Evolutionary conservation across 1,140 invertebrate species (phyloP).

Genomic region (Ganaspis sp.): DNA sequence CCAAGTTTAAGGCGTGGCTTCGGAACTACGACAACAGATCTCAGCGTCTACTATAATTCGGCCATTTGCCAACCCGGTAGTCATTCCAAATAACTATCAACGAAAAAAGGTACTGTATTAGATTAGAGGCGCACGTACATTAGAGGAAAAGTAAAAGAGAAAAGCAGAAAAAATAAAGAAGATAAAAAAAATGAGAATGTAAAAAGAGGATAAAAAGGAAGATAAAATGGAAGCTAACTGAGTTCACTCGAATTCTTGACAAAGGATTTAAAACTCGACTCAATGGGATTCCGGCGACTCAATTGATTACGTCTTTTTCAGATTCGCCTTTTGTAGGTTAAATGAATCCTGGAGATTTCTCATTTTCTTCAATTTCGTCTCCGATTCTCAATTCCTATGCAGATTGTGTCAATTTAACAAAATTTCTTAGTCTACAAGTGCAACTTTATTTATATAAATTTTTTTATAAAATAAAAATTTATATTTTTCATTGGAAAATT

Average conservation of each 20-base stretch:
- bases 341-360: neutral
- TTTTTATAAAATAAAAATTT: too few relatives aligned
- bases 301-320: constrained; percentile 29
- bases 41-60: neutral
- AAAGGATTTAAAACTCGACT: constrained; percentile 23
- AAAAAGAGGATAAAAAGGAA: neutral
- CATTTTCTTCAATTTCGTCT: neutral
- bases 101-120: neutral
- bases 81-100: neutral
- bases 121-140: neutral
- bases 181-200: neutral
- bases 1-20: constrained; percentile 34
- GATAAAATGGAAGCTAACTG: neutral
- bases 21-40: neutral
- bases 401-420: neutral
- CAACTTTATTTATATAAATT: too few relatives aligned
- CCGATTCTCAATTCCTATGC: constrained; percentile 5
- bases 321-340: constrained; percentile 6
- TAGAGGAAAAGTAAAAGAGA: neutral
- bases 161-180: neutral
- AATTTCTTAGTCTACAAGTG: neutral
- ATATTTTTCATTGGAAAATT: too few relatives aligned
- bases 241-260: constrained; percentile 10
- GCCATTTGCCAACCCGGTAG: constrained; percentile 14
- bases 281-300: neutral